phyloP scores from a whole-genome alignment of 2,797 vertebrate species.

The Discoglossus pictus region DNA sequence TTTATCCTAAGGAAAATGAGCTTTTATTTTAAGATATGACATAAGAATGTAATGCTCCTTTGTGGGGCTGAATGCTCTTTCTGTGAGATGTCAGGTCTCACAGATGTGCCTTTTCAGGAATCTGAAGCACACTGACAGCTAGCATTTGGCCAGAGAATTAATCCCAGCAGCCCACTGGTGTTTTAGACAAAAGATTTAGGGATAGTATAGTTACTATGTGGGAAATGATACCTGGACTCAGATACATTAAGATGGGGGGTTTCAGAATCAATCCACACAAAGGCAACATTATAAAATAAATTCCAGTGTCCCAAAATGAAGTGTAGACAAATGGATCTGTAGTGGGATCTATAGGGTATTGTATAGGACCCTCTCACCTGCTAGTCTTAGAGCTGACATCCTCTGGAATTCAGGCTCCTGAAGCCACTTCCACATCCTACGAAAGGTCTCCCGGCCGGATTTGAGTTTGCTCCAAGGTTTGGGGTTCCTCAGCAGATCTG shows the following conservation, averaged over 20 bases:
- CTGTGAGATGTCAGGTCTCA: not conserved
- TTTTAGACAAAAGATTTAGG: not conserved
- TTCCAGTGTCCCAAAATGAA: not conserved
- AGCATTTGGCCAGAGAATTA: not conserved
- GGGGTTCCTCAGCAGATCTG: slow-evolving; percentile 95
- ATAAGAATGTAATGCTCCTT: too few species aligned
- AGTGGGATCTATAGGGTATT: slow-evolving; percentile 8
- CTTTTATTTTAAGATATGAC: too few species aligned
- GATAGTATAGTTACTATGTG: too few species aligned
- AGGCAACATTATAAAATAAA: not conserved
- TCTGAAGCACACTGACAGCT: not conserved
- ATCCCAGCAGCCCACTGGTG: not conserved
- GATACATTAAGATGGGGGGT: too few species aligned
- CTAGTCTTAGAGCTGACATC: slow-evolving; percentile 97
- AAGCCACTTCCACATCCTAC: slow-evolving; percentile 99
- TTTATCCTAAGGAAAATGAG: too few species aligned
- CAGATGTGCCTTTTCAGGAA: slow-evolving; percentile 14
- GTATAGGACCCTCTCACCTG: slow-evolving; percentile 83
- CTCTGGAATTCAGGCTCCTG: slow-evolving; percentile 98
- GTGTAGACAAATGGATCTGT: not conserved
- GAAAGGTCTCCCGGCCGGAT: slow-evolving; percentile 96
- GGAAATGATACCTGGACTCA: too few species aligned
- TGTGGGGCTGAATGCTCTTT: too few species aligned
- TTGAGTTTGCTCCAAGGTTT: slow-evolving; percentile 99
- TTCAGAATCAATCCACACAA: not conserved